These are phyloP conservation scores for Grantiella picta DNA, from an alignment of 2,113 vertebrate genomes.

Conservation along the genomic window DNA sequence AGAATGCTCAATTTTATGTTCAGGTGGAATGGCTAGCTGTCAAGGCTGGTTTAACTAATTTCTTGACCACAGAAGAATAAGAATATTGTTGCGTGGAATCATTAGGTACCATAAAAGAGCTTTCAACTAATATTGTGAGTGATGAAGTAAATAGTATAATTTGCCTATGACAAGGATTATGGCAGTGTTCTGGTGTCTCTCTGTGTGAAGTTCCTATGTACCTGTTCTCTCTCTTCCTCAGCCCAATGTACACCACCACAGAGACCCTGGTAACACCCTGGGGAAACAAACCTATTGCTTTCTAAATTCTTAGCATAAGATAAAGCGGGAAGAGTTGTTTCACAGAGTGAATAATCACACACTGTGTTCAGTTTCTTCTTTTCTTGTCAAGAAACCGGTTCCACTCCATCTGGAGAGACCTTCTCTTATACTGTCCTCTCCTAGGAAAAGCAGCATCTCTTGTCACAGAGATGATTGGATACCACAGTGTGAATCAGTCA, in stretches of 20 bases:
- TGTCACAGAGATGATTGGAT: neutral
- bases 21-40: neutral
- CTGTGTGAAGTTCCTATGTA: neutral
- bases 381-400: neutral
- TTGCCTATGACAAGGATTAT: neutral
- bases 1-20: neutral
- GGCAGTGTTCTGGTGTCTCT: neutral
- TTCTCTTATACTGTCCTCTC: neutral
- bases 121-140: neutral
- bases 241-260: neutral
- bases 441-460: neutral
- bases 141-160: neutral
- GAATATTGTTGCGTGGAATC: neutral
- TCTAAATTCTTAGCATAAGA: neutral
- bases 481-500: neutral
- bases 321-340: neutral
- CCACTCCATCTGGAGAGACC: neutral
- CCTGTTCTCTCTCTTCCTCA: neutral
- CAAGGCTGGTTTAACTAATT: neutral
- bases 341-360: neutral
- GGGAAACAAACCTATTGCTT: neutral
- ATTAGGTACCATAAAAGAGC: neutral
- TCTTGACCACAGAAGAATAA: neutral
- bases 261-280: neutral
- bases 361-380: neutral